Evolutionary conservation across 1,140 invertebrate genomes (phyloP).

Genomic region (Drosophila mayri): DNA sequence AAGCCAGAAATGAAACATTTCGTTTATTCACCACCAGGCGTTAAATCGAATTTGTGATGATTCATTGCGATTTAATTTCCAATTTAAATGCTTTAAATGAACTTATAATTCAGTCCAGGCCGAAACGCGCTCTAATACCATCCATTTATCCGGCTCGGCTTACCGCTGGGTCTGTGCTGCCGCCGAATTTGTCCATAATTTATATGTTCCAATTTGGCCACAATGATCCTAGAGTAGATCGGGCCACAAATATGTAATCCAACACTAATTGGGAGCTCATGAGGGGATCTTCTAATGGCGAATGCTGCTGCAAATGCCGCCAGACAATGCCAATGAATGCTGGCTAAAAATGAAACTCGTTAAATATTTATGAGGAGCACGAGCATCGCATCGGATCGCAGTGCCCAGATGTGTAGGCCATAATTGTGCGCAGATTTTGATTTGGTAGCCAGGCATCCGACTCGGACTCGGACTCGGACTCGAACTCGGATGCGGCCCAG

Average conservation of each 20-base stretch:
- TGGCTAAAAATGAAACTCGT: constrained; percentile 75
- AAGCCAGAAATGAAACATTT: constrained; percentile 25
- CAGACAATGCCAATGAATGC: constrained; percentile 42
- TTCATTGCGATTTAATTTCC: constrained; percentile 74
- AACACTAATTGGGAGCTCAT: constrained; percentile 82
- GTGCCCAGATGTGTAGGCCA: constrained; percentile 76
- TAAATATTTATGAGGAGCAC: constrained; percentile 82
- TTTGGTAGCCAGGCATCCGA: constrained; percentile 58
- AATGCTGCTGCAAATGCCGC: constrained; percentile 56
- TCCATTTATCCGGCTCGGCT: constrained; percentile 52
- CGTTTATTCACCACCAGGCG: constrained; percentile 68
- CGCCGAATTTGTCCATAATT: constrained; percentile 52
- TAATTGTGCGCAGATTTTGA: constrained; percentile 82
- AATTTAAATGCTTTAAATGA: constrained; percentile 67
- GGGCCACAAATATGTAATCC: constrained; percentile 77
- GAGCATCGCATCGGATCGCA: constrained; percentile 58
- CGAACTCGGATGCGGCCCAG: constrained; percentile 8
- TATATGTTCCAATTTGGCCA: constrained; percentile 59
- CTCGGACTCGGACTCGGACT: neutral
- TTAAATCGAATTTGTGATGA: constrained; percentile 72
- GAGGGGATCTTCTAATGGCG: constrained; percentile 72
- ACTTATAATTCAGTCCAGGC: constrained; percentile 40
- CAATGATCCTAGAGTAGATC: constrained; percentile 44
- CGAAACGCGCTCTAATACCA: constrained; percentile 25
- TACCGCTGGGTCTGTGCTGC: constrained; percentile 6